phyloP scores from a whole-genome alignment of 2,888 invertebrate species.

The Ditylenchus weischeri region DNA sequence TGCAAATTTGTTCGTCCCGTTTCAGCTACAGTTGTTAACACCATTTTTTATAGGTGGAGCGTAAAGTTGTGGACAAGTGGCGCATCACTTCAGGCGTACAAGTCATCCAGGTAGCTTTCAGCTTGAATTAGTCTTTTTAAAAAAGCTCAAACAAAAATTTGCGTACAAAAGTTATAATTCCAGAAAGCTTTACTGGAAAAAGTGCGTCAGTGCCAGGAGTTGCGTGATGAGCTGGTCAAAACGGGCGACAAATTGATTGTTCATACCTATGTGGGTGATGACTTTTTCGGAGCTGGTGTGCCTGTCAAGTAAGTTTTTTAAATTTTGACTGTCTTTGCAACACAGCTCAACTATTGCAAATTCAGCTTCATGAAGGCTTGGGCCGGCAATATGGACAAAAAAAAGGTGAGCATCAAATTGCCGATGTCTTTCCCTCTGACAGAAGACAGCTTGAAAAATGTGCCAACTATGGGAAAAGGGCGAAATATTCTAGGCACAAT shows the following conservation, averaged over 20 bases:
- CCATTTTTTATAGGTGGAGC: conserved; percentile 24
- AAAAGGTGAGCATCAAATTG: conserved; percentile 28
- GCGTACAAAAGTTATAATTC: not conserved
- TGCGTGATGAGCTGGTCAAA: conserved; percentile 24
- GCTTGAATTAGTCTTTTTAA: not conserved
- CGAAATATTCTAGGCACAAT: conserved; percentile 33
- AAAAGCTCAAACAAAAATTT: too few relatives aligned
- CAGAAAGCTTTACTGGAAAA: conserved; percentile 33
- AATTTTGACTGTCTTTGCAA: not conserved
- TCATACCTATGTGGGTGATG: conserved; percentile 29
- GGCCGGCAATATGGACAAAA: conserved; percentile 32
- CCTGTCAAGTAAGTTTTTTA: conserved; percentile 30
- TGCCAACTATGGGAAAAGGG: conserved; percentile 32
- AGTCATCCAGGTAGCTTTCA: conserved; percentile 24
- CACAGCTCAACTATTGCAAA: not conserved
- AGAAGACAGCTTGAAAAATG: conserved; percentile 29
- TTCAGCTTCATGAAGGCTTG: conserved; percentile 29
- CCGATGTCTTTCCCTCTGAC: conserved; percentile 31
- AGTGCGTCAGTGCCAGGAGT: conserved; percentile 27
- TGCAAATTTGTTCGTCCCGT: conserved; percentile 3
- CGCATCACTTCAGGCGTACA: conserved; percentile 30
- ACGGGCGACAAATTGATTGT: conserved; percentile 36
- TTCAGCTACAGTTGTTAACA: not conserved
- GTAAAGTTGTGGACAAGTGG: conserved; percentile 29
- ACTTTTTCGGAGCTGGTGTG: conserved; percentile 31